Evolutionary conservation across 2,113 vertebrate genomes (phyloP), one percentile per base, ranked within the genome.

Genomic region (Pollachius pollachius): DNA sequence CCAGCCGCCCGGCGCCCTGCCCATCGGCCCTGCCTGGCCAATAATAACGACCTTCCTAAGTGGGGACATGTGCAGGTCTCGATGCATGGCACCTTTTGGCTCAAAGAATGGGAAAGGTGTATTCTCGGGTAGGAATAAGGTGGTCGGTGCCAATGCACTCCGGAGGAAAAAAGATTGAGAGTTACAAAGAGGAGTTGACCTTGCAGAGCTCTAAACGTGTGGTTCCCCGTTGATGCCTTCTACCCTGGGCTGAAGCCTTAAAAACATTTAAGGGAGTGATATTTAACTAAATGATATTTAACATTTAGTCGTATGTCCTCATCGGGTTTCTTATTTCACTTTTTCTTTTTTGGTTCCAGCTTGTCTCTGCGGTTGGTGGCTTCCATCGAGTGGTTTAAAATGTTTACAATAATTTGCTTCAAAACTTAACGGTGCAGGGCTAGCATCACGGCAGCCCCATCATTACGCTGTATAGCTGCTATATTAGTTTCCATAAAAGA

Each of bases 371-470:
- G 82, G 81, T 83, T 66, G 23, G 64, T 63, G 73, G 74, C 79
- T 82, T 77, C 65, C 64, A 27, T 66, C 62, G 64, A 76, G 71
- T 62, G 62, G 57, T 74, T 81, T 76, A 73, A 64, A 72, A 72
- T 79, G 76, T 80, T 80, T 76, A 59, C 58, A 52, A 78, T 78
- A 72, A 76, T 81, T 79, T 30, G 34, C 73, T 72, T 80, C 80
- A 80, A 81, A 71, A 72, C 71, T 56, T 0, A 77, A 67, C 62
- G 52, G 75, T 75, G 69, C 64, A 41, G 63, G 66, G 66, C 60
- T 57, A 41, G 60, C 60, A 23, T 27, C 59, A n/a, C 1, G 11
- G n/a, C 54, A 60, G 15, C 60, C 2, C 16, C 37, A 63, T 27
- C 65, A 18, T 58, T 69, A 41, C 72, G 37, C 62, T 2, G 17